phyloP scores from a whole-genome alignment of 2,113 vertebrate genomes.

The Microtus richardsoni region DNA sequence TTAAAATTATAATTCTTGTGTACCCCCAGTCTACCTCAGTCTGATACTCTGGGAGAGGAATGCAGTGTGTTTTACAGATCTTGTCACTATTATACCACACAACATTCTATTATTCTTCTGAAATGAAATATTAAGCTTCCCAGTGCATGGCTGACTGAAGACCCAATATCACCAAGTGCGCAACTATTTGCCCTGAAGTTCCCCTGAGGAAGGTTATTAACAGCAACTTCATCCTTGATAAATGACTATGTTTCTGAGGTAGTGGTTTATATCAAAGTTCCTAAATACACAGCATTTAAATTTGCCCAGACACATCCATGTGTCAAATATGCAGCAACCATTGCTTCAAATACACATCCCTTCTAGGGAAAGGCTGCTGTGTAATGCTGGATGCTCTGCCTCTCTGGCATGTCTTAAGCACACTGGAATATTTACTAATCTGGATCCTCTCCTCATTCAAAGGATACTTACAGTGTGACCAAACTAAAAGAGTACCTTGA shows the following conservation, averaged over 20 bases:
- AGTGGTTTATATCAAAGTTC: slow-evolving; percentile 83
- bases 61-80: slow-evolving; percentile 31
- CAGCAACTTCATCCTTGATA: slow-evolving; percentile 84
- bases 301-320: slow-evolving; percentile 81
- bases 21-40: not conserved
- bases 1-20: slow-evolving; percentile 16
- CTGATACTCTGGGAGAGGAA: not conserved
- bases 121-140: slow-evolving; percentile 81
- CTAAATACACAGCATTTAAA: slow-evolving; percentile 82
- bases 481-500: not conserved
- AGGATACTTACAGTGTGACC: not conserved
- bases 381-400: slow-evolving; percentile 31
- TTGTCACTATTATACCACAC: slow-evolving; percentile 63
- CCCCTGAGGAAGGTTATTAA: slow-evolving; percentile 85
- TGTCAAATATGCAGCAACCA: slow-evolving; percentile 82
- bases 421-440: not conserved
- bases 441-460: not conserved
- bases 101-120: slow-evolving; percentile 74
- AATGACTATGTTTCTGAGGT: slow-evolving; percentile 78
- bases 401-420: not conserved
- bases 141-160: slow-evolving; percentile 68
- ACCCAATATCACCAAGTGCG: slow-evolving; percentile 78
- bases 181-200: slow-evolving; percentile 84
- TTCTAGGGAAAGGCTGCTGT: slow-evolving; percentile 70
- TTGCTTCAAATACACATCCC: slow-evolving; percentile 76